Base-by-base conservation (phyloP, 2,113 vertebrate genomes). In the Sinosuthora webbiana region DNA sequence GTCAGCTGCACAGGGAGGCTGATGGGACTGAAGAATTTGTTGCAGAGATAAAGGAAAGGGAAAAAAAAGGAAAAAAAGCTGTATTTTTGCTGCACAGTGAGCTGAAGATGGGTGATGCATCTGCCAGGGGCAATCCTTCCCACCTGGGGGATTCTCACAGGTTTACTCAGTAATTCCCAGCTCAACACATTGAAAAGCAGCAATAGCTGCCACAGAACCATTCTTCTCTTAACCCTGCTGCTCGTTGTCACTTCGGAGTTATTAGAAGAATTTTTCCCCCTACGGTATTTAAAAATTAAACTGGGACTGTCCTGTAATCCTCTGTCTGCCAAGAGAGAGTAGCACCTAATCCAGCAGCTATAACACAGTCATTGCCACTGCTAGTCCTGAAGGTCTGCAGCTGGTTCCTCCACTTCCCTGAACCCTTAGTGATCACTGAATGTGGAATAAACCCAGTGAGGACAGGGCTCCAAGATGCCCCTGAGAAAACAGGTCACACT, bases 131-230 rank as follows among this genome's bases (percentile, higher is more conserved):
- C 65, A 49, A 47, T 42, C 65, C 37, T 78, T 75, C n/a, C 64
- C 1, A 1, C 31, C 33, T 13, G 4, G 39, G 27, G 47, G 28
- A 73, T 78, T 63, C 25, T 8, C 0, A 1, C 1, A 5, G 60
- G 35, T 39, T 27, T 82, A n/a, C 27, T 59, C 69, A 16, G 37
- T n/a, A 81, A 78, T 84, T 83, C 44, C 56, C 64, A 68, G 27
- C 17, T 49, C 50, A 30, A 25, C 0, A 0, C 37, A 62, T 4
- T 76, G 37, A 56, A 68, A 49, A 89, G 59, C 63, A 63, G 69
- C 44, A 68, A 52, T 14, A 91, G 35, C 20, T 9, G 1, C 37
- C 10, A 2, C 27, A n/a, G 52, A 59, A 44, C 52, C 35, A 39
- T 64, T 90, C 30, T 81, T n/a, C 37, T 70, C 44, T 63, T 89